Evolutionary conservation across 92 coral and sea anemone genomes (phyloP).

Genomic region (Actinostola sp.): DNA sequence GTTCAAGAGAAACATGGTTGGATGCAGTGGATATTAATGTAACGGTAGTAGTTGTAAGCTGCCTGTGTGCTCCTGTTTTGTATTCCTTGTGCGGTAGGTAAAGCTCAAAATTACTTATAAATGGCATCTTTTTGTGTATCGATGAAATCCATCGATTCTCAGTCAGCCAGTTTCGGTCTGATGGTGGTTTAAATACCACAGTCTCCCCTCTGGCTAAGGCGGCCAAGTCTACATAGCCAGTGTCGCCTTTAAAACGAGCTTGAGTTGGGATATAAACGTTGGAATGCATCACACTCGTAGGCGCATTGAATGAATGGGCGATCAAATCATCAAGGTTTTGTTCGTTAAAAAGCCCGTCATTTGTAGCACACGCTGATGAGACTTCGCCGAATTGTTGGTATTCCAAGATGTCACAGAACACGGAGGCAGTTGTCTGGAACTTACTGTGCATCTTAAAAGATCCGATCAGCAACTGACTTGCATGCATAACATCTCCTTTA

Average conservation of each 20-base stretch:
- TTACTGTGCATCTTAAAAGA: constrained; percentile 46
- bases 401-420: constrained; percentile 47
- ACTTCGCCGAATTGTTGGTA: constrained; percentile 31
- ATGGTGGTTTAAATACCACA: constrained; percentile 48
- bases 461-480: constrained; percentile 43
- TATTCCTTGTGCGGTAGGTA: too few relatives aligned
- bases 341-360: constrained; percentile 46
- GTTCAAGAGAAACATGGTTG: too few relatives aligned
- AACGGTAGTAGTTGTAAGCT: too few relatives aligned
- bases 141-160: constrained; percentile 35
- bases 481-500: constrained; percentile 34
- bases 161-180: constrained; percentile 39
- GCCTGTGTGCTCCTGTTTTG: too few relatives aligned
- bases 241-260: constrained; percentile 49
- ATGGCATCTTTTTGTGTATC: too few relatives aligned
- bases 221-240: constrained; percentile 51
- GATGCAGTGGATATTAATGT: too few relatives aligned
- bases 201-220: constrained; percentile 39
- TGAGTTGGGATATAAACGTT: constrained; percentile 56
- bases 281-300: constrained; percentile 23
- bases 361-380: constrained; percentile 31
- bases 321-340: constrained; percentile 46
- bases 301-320: constrained; percentile 40
- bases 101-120: too few relatives aligned
- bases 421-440: constrained; percentile 49